These are phyloP conservation scores for Alligator sinensis DNA, from an alignment of 2,113 vertebrate species.

Conservation along the genomic window DNA sequence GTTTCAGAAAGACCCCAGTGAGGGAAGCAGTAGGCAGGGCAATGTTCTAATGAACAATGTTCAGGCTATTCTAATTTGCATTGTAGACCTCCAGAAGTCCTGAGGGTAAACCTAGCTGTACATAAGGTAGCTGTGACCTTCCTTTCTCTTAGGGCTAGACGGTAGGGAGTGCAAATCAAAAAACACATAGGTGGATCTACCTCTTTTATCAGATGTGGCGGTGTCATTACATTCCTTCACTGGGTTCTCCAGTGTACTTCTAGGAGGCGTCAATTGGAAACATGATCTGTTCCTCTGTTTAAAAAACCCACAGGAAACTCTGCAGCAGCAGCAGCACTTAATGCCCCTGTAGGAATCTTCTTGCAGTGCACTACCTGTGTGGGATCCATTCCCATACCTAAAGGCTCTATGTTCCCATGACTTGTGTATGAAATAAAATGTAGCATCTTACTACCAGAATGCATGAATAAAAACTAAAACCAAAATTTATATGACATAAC, in stretches of 20 bases:
- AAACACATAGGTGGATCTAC: not conserved
- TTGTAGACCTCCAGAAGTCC: not conserved
- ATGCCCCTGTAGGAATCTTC: not conserved
- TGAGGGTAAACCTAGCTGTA: too few species aligned
- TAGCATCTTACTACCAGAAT: not conserved
- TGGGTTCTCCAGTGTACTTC: not conserved
- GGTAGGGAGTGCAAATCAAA: not conserved
- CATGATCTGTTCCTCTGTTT: not conserved
- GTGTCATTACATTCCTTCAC: not conserved
- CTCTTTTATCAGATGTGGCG: not conserved
- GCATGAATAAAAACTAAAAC: not conserved
- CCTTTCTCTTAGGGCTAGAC: not conserved
- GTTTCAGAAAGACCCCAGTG: not conserved
- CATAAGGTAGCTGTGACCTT: not conserved
- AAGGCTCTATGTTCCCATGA: not conserved
- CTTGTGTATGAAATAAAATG: not conserved
- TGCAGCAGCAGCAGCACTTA: not conserved
- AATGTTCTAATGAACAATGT: not conserved
- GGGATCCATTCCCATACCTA: not conserved
- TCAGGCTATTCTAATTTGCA: not conserved
- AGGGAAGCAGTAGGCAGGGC: not conserved
- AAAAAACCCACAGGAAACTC: not conserved
- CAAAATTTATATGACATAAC: not conserved
- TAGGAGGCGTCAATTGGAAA: not conserved
- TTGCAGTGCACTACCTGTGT: not conserved